A percentile compares a stretch with the other conserved stretches of the same genome.
These are phyloP conservation scores for Hermaeophaga mercurialis DNA, from an alignment of 2,888 invertebrate species.

Conservation along the genomic window DNA sequence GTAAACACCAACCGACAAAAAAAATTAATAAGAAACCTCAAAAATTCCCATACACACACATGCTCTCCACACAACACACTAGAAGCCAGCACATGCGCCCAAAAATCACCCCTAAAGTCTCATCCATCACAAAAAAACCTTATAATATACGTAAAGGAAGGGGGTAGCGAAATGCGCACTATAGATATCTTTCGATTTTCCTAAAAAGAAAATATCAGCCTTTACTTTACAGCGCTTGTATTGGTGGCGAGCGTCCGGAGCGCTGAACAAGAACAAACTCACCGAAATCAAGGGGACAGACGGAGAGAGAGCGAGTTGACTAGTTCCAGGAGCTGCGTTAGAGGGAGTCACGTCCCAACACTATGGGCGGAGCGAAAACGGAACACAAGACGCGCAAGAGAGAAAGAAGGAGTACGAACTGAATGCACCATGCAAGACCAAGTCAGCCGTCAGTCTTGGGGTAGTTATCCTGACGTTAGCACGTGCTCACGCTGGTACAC, in stretches of 20 bases:
- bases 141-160: slow-evolving; percentile 49
- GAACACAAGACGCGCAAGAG: slow-evolving; percentile 54
- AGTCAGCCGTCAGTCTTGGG: slow-evolving; percentile 61
- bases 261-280: slow-evolving; percentile 28
- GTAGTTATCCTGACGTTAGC: slow-evolving; percentile 64
- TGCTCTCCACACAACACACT: slow-evolving; percentile 35
- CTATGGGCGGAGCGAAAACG: slow-evolving; percentile 68
- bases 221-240: slow-evolving; percentile 44
- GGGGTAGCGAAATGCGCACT: slow-evolving; percentile 47
- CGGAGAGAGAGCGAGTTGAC: slow-evolving; percentile 20
- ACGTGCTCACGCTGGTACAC: slow-evolving; percentile 52
- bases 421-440: slow-evolving; percentile 64
- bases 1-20: slow-evolving; percentile 16
- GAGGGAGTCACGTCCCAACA: slow-evolving; percentile 58
- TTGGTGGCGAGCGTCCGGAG: slow-evolving; percentile 34
- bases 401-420: slow-evolving; percentile 51
- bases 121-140: slow-evolving; percentile 53
- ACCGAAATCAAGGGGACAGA: background rate
- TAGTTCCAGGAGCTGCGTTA: slow-evolving; percentile 42
- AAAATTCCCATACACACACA: slow-evolving; percentile 33
- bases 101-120: slow-evolving; percentile 46
- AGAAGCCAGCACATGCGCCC: slow-evolving; percentile 48
- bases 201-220: slow-evolving; percentile 58
- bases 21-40: slow-evolving; percentile 27
- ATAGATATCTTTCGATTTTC: slow-evolving; percentile 58